Evolutionary conservation across 2,888 invertebrate genomes (phyloP), one percentile per base, ranked within the genome.

Genomic region (Erpobdella octoculata): DNA sequence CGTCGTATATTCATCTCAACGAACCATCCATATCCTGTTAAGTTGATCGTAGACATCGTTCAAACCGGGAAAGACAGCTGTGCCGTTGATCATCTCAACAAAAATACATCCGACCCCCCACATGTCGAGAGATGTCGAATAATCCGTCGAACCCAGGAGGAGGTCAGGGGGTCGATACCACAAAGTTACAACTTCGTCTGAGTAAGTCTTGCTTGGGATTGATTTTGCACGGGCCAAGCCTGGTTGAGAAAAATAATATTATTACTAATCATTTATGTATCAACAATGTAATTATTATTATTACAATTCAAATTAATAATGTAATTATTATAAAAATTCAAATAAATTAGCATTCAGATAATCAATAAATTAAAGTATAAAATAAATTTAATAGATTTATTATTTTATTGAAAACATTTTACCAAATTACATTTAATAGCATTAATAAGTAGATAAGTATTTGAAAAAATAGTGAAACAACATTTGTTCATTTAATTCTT

Each of bases 101-200:
- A 71, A 67, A 28, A 71, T 67, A 38, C 71, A 71, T 0, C 71
- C 71, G n/a, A 67, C 67, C 6, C 67, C 71, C 71, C 71, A 71
- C 37, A 71, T 67, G 59, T 71, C 71, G 31, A 71, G 58, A 25
- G 71, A 71, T 36, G 71, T 71, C 66, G 71, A 65, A 59, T 71
- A 71, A n/a, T 71, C 53, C 2, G 59, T 71, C 25, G 71, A 69
- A 18, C 69, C 97, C 75, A 98, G 88, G 61, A 98, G 88, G 37
- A 98, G 96, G 84, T 98, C 97, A 73, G 98, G 97, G 73, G 98
- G 97, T 81, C 97, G 88, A 84, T 98, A 98, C 97, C 97, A 97
- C 75, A 97, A 86, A 75, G 96, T 96, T 78, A 96, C 96, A 18
- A 85, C 85, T 85, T 98, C 97, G 83, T 96, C 93, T 18, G 94